These are phyloP conservation scores for Noturus placidus DNA, from an alignment of 2,113 vertebrate species.

Conservation along the genomic window DNA sequence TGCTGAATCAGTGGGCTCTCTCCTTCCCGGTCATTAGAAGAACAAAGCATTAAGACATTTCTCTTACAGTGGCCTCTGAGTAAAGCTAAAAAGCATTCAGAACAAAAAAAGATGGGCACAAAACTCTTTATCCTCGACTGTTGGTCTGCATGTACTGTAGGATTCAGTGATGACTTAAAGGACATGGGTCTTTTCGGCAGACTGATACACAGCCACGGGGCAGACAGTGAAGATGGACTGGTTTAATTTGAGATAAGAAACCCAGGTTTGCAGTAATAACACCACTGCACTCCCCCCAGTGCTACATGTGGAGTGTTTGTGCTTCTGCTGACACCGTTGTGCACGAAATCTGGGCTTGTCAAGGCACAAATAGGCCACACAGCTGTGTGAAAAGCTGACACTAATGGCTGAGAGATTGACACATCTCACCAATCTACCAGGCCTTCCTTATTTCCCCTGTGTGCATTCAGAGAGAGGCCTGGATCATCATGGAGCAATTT, in stretches of 20 bases:
- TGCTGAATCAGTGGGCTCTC: constrained; percentile 2
- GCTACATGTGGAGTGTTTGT: constrained; percentile 21
- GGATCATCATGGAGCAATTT: constrained; percentile 41
- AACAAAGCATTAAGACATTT: background rate
- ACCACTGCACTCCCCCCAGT: background rate
- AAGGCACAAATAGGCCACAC: constrained; percentile 2
- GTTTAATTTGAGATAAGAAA: constrained; percentile 55
- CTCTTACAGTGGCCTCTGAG: background rate
- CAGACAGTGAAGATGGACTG: constrained; percentile 44
- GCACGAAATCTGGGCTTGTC: background rate
- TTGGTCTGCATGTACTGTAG: background rate
- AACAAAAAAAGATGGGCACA: background rate
- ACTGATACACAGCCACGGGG: constrained; percentile 30
- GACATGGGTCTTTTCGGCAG: background rate
- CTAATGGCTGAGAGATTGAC: constrained; percentile 43
- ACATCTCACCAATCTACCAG: constrained; percentile 9
- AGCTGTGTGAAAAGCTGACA: constrained; percentile 33
- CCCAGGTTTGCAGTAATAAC: constrained; percentile 41
- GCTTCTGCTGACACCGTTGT: constrained; percentile 4
- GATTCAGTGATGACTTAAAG: constrained; percentile 25
- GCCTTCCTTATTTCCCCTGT: constrained; percentile 25
- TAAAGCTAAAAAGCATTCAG: background rate
- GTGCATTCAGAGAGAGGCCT: constrained; percentile 14
- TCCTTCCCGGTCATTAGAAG: constrained; percentile 4
- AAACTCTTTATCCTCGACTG: constrained; percentile 4